Percentiles rank a stretch among this genome's conserved stretches.
These are phyloP conservation scores for Liasis olivaceus DNA, from an alignment of 2,797 vertebrate genomes.

Conservation along the genomic window DNA sequence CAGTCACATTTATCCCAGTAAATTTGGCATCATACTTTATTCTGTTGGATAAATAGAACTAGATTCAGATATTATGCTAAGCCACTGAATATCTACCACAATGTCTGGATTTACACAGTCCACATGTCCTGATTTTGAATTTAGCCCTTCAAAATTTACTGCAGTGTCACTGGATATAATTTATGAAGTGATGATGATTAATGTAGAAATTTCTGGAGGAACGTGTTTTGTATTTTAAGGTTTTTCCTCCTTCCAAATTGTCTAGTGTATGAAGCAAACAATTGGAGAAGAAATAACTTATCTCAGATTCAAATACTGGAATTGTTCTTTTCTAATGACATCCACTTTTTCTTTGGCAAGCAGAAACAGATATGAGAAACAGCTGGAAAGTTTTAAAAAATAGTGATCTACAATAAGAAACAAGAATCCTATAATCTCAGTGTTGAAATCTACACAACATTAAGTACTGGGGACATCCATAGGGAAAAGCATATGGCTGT, in stretches of 20 bases:
- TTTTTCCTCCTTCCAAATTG: not conserved
- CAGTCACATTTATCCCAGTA: not conserved
- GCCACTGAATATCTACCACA: not conserved
- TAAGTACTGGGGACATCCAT: not conserved
- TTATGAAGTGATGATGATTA: not conserved
- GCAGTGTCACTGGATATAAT: not conserved
- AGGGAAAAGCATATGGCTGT: not conserved
- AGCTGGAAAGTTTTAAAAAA: not conserved
- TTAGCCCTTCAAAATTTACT: not conserved
- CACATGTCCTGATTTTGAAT: not conserved
- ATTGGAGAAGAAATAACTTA: not conserved
- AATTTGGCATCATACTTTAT: not conserved
- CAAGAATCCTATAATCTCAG: not conserved
- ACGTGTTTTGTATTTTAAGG: not conserved
- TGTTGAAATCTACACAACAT: not conserved
- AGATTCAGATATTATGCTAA: not conserved
- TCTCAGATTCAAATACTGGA: not conserved
- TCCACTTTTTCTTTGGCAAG: not conserved
- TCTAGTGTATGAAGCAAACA: not conserved
- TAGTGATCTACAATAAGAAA: not conserved
- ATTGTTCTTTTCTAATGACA: not conserved
- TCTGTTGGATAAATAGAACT: not conserved
- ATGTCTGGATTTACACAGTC: not conserved
- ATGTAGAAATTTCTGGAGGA: not conserved
- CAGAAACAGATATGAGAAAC: not conserved